Conservation (phyloP, 1,140 invertebrate species). For the Colletes latitarsis region DNA sequence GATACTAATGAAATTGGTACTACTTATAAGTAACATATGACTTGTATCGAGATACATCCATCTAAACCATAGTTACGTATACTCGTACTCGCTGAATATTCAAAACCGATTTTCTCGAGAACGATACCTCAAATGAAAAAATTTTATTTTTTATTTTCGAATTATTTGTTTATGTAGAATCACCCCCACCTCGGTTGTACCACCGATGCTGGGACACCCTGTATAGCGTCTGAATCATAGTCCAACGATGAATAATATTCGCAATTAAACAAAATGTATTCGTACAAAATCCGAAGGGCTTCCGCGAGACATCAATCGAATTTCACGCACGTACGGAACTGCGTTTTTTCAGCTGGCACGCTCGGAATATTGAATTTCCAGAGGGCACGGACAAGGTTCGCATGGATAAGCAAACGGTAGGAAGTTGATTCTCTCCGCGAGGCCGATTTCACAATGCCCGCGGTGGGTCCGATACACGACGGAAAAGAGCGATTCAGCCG, state of each 20-base stretch:
- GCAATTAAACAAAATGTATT: not conserved
- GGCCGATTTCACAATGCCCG: not conserved
- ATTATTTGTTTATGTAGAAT: too few species aligned
- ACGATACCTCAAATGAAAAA: too few species aligned
- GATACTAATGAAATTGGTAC: too few species aligned
- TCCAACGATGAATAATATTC: not conserved
- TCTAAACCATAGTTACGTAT: too few species aligned
- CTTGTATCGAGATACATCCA: too few species aligned
- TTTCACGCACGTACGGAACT: conserved; percentile 14
- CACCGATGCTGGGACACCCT: too few species aligned
- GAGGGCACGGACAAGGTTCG: not conserved
- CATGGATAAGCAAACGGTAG: conserved; percentile 16
- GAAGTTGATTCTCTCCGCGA: not conserved
- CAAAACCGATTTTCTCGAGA: too few species aligned
- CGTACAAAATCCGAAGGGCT: not conserved
- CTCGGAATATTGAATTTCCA: conserved; percentile 22
- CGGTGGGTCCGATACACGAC: conserved; percentile 4
- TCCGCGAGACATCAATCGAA: not conserved
- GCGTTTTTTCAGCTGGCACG: not conserved
- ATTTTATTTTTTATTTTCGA: too few species aligned
- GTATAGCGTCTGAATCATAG: not conserved
- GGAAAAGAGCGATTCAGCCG: not conserved
- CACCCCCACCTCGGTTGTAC: too few species aligned
- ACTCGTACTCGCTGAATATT: too few species aligned
- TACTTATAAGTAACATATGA: too few species aligned